phyloP scores from a whole-genome alignment of 1,140 invertebrate species.

The Drosophila kikkawai region DNA sequence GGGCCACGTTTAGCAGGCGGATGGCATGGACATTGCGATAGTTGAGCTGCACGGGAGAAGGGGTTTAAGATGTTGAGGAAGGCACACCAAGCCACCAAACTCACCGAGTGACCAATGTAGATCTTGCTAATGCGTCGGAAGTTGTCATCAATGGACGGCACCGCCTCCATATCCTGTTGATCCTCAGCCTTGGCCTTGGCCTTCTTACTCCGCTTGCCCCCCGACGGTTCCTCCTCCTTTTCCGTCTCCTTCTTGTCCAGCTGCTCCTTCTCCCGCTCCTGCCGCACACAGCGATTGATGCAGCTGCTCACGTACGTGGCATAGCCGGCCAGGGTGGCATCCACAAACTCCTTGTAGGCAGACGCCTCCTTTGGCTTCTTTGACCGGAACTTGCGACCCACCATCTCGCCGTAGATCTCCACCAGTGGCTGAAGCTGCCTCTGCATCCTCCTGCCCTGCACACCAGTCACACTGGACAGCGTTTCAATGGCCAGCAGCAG shows the following conservation, averaged over 20 bases:
- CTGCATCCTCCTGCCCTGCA: constrained; percentile 54
- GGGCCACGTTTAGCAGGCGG: constrained; percentile 66
- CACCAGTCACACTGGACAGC: constrained; percentile 44
- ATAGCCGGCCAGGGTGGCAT: constrained; percentile 55
- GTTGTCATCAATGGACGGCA: constrained; percentile 60
- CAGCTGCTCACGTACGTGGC: constrained; percentile 59
- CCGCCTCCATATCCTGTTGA: background rate
- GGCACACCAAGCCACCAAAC: background rate
- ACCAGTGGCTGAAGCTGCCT: constrained; percentile 63
- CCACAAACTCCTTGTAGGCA: constrained; percentile 58
- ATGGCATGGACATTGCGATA: constrained; percentile 73
- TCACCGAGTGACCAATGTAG: constrained; percentile 79
- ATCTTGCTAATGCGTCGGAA: constrained; percentile 79
- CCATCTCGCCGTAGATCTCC: constrained; percentile 64
- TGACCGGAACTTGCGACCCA: constrained; percentile 61
- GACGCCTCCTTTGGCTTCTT: constrained; percentile 48
- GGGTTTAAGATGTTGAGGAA: too few species aligned
- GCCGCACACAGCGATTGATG: constrained; percentile 52
- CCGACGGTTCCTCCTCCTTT: background rate
- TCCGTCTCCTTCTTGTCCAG: constrained; percentile 5
- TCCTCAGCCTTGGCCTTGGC: constrained; percentile 1
- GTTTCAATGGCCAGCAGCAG: constrained; percentile 72
- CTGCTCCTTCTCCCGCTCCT: constrained; percentile 22
- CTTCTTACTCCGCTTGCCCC: constrained; percentile 10
- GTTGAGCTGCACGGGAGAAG: constrained; percentile 48